Evolutionary conservation across 2,888 invertebrate genomes (phyloP).

Genomic region (Thelaira solivaga): DNA sequence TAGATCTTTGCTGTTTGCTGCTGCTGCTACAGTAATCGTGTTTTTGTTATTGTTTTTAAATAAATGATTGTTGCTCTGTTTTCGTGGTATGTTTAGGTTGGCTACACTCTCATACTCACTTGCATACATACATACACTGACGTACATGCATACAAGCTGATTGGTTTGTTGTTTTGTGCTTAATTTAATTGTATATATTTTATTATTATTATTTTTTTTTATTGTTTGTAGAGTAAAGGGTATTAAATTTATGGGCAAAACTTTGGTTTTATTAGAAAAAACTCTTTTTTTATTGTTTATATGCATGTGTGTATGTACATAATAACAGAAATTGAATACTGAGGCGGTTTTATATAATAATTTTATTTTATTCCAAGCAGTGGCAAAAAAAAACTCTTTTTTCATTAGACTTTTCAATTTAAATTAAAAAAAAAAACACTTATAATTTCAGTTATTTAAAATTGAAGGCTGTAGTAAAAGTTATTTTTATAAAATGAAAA

Average conservation of each 20-base stretch:
- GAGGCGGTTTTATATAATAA: not conserved
- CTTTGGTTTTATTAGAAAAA: not conserved
- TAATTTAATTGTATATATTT: conserved; percentile 49
- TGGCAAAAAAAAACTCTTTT: not conserved
- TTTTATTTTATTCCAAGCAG: not conserved
- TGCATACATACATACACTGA: not conserved
- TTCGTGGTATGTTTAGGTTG: not conserved
- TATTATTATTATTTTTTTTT: conserved; percentile 16
- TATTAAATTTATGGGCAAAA: conserved; percentile 21
- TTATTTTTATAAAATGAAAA: too few species aligned
- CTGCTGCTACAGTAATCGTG: conserved; percentile 18
- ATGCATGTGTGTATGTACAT: too few species aligned
- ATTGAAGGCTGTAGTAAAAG: too few species aligned
- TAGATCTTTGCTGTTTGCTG: not conserved
- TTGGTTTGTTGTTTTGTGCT: conserved; percentile 40
- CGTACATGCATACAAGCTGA: not conserved
- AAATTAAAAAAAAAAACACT: not conserved
- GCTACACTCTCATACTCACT: not conserved
- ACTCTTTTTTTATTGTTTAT: too few species aligned
- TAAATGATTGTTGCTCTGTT: conserved; percentile 25
- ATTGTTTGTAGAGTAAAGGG: conserved; percentile 29
- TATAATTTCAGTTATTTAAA: too few species aligned
- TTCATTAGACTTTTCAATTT: too few species aligned
- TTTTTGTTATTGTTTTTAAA: conserved; percentile 14
- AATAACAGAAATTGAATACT: not conserved